Evolutionary conservation across 1,140 invertebrate species (phyloP).

Genomic region (Bombus consobrinus): DNA sequence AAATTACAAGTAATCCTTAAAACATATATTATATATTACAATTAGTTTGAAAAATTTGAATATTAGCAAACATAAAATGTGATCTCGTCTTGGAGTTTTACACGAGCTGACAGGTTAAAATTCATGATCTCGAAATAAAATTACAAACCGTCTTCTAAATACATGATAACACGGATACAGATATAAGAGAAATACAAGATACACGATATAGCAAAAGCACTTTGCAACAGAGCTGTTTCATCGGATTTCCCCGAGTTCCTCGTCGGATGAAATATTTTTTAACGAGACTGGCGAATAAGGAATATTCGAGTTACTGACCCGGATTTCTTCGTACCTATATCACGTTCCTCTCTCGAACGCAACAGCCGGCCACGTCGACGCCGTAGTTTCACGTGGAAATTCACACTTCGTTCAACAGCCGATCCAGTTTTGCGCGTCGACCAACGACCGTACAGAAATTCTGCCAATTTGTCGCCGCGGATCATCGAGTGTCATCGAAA

Average conservation of each 20-base stretch:
- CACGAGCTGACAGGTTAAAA: too few relatives aligned
- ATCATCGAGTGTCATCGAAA: slow-evolving; percentile 44
- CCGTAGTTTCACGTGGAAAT: slow-evolving; percentile 3
- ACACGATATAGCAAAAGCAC: neutral
- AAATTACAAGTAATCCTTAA: too few relatives aligned
- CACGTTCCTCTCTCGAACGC: neutral
- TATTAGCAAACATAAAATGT: too few relatives aligned
- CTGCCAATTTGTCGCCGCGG: slow-evolving; percentile 7
- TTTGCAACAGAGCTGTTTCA: neutral
- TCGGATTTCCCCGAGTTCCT: neutral
- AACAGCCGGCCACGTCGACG: neutral
- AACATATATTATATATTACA: too few relatives aligned
- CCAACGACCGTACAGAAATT: neutral
- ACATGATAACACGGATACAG: too few relatives aligned
- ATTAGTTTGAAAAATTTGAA: too few relatives aligned
- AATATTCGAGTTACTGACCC: slow-evolving; percentile 18
- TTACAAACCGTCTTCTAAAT: too few relatives aligned
- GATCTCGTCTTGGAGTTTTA: too few relatives aligned
- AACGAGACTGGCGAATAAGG: neutral
- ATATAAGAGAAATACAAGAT: too few relatives aligned
- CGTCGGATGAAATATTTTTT: slow-evolving; percentile 5
- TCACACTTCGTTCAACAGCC: neutral
- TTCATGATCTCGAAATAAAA: too few relatives aligned
- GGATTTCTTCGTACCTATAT: neutral
- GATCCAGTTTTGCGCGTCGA: neutral